Evolutionary conservation across 2,113 vertebrate genomes (phyloP), one percentile per base, ranked within the genome.

Genomic region (Oriolus oriolus): DNA sequence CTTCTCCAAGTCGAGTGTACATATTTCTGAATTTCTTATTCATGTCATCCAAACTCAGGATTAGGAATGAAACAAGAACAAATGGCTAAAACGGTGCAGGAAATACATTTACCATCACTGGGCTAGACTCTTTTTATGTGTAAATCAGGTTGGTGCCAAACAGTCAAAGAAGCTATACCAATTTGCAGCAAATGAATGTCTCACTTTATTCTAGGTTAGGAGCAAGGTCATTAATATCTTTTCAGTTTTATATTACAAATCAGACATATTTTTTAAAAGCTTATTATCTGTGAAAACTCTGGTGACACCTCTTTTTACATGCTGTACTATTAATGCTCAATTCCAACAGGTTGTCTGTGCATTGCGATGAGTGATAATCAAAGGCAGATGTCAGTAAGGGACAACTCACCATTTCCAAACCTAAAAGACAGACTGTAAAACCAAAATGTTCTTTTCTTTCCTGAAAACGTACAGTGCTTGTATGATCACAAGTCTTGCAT

Each of bases 301-400:
- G 15, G 89, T 59, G 87, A 78, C 45, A 74, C 83, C 42, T 73
- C 95, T 96, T 78, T 95, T 77, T 79, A 76, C 39, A 21, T 47
- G 39, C 50, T 57, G 16, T 76, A 85, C 39, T 71, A 49, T 87
- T 91, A 96, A 85, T 88, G 84, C 39, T 87, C 61, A 95, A 35
- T 91, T 94, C 84, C 54, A 91, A 80, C 63, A 69, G 63, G 54
- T 80, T 86, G 31, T 71, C 76, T 92, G 75, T 85, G 78, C 77
- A 69, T 89, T 91, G 61, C 57, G 61, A 89, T 76, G 77, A 92
- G 23, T 73, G 52, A 88, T 79, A 90, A 96, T 96, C 91, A 96
- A 96, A 95, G 61, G 31, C 27, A 73, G 53, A 59, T 45, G 39
- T 95, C 84, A 80, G 65, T 79, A 85, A 94, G 87, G 75, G 61